A percentile compares a stretch with the other conserved stretches of the same genome.
These are phyloP conservation scores for Catostomus latipinnis DNA, from an alignment of 2,797 vertebrate species.

Conservation along the genomic window DNA sequence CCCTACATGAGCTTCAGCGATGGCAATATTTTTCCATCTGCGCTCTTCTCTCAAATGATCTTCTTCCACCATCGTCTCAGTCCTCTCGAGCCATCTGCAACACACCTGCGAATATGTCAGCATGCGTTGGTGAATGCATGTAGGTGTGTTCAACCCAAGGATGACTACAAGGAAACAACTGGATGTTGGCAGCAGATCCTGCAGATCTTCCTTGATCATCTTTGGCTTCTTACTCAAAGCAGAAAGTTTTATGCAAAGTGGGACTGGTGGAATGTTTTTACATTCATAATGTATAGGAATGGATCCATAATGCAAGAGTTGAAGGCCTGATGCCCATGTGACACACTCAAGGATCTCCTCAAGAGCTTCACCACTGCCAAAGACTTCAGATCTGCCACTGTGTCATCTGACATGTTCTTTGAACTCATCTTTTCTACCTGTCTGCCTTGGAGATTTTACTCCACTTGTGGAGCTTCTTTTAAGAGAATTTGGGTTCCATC, in stretches of 20 bases:
- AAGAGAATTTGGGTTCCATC: background rate
- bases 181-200: conserved; percentile 16
- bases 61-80: background rate
- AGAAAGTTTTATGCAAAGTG: conserved; percentile 38
- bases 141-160: conserved; percentile 25
- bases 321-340: conserved; percentile 43
- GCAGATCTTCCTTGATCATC: background rate
- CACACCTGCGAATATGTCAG: conserved; percentile 30
- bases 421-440: background rate
- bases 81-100: conserved; percentile 13
- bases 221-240: conserved; percentile 4
- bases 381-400: conserved; percentile 26
- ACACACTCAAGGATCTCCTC: conserved; percentile 38
- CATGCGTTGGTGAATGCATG: conserved; percentile 7
- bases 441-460: background rate
- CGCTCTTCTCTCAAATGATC: conserved; percentile 13
- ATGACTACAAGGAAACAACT: conserved; percentile 43
- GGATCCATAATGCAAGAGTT: conserved; percentile 63
- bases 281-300: conserved; percentile 61
- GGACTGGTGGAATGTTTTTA: conserved; percentile 28
- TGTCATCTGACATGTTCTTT: background rate
- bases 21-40: conserved; percentile 15
- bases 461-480: background rate
- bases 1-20: conserved; percentile 11
- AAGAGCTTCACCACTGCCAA: conserved; percentile 27